These are phyloP conservation scores for Neolamprologus caudopunctatus DNA, from an alignment of 2,113 vertebrate genomes.

Conservation along the genomic window DNA sequence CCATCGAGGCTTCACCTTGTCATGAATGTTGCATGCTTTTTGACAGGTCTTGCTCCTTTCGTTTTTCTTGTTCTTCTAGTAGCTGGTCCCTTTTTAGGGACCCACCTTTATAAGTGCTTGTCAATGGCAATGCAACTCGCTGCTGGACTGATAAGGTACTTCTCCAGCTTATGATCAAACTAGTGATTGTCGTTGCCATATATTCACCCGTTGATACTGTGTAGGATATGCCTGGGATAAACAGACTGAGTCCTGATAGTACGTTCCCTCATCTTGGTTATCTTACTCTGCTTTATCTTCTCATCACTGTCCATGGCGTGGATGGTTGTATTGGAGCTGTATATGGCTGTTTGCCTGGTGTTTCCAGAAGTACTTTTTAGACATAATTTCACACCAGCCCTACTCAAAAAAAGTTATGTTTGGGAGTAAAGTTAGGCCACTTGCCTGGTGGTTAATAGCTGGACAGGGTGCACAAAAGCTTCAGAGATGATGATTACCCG, in stretches of 20 bases:
- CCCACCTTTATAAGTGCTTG: constrained; percentile 19
- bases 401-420: not conserved
- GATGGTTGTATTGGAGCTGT: constrained; percentile 26
- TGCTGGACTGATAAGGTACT: constrained; percentile 36
- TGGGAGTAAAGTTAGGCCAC: not conserved
- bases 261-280: constrained; percentile 34
- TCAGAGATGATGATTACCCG: not conserved
- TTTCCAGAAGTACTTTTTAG: constrained; percentile 20
- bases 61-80: not conserved
- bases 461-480: not conserved
- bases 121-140: constrained; percentile 19
- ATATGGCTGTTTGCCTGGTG: constrained; percentile 32
- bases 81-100: not conserved
- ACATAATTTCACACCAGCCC: constrained; percentile 30
- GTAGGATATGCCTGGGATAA: constrained; percentile 43
- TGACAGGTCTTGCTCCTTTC: not conserved
- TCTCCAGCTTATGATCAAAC: constrained; percentile 39
- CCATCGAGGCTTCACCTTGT: not conserved
- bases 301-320: constrained; percentile 32
- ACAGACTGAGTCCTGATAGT: constrained; percentile 12
- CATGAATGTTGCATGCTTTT: constrained; percentile 29
- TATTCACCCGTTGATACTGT: constrained; percentile 56
- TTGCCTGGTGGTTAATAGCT: not conserved
- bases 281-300: constrained; percentile 33
- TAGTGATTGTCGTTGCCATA: constrained; percentile 44